Percentiles rank a stretch among this genome's conserved stretches.
Conservation (phyloP, 2,797 vertebrate genomes). For the Schizopygopsis pylzovi region DNA sequence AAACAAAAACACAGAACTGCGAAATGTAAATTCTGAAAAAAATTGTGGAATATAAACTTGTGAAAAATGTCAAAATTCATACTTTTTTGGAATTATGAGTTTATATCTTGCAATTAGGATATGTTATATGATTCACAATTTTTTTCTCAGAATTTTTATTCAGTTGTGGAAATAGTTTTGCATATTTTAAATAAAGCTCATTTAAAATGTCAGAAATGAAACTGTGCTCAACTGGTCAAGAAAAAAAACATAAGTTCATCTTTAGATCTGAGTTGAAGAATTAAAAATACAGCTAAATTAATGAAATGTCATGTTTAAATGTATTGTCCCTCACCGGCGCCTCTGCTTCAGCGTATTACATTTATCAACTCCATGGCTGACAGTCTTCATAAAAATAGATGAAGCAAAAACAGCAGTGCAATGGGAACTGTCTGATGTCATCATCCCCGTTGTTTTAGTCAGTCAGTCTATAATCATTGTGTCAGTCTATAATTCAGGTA, state of each 20-base stretch:
- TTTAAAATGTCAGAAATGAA: neutral
- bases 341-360: neutral
- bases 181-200: neutral
- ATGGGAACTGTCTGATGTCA: neutral
- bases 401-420: neutral
- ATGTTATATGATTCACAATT: neutral
- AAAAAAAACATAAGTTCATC: neutral
- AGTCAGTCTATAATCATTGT: slow-evolving; percentile 17
- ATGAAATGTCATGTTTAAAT: slow-evolving; percentile 16
- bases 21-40: neutral
- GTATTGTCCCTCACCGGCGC: neutral
- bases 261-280: neutral
- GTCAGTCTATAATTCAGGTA: slow-evolving; percentile 44
- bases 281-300: neutral
- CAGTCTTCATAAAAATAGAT: slow-evolving; percentile 6
- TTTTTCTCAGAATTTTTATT: neutral
- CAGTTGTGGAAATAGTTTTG: neutral
- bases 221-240: neutral
- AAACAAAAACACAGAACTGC: neutral
- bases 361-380: neutral
- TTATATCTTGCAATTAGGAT: neutral
- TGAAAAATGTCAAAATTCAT: no score
- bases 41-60: no score
- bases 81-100: neutral
- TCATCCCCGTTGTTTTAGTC: neutral